Conservation (phyloP, 2,797 vertebrate species). For the Cuculus canorus region DNA sequence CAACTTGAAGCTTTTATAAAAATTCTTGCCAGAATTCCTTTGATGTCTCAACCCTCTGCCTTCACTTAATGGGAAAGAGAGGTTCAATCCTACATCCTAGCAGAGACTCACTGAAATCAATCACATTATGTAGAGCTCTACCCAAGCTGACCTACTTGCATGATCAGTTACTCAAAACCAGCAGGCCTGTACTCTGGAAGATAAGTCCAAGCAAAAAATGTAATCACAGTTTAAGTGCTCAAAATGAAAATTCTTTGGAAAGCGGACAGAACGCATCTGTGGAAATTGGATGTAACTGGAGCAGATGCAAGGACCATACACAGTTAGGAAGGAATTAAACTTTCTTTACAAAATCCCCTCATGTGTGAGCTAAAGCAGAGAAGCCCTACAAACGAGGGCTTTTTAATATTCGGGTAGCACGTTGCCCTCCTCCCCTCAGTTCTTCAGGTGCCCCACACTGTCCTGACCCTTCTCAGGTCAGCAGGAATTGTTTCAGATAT, state of each 20-base stretch:
- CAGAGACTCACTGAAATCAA: background rate
- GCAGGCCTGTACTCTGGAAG: background rate
- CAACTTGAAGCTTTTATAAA: background rate
- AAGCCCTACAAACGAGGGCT: accelerated
- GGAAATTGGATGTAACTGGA: background rate
- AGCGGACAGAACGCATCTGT: background rate
- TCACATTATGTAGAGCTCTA: background rate
- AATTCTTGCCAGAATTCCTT: background rate
- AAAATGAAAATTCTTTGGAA: background rate
- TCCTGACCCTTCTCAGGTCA: background rate
- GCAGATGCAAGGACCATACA: accelerated
- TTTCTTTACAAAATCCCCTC: background rate
- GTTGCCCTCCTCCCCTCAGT: background rate
- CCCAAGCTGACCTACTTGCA: background rate
- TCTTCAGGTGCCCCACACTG: background rate
- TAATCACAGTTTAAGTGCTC: background rate
- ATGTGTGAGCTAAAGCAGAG: background rate
- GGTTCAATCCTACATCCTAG: background rate
- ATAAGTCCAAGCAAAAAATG: background rate
- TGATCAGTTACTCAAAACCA: background rate
- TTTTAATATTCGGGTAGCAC: background rate
- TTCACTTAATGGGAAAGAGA: background rate
- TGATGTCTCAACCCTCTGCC: background rate
- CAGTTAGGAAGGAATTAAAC: background rate
- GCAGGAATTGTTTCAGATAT: background rate